Evolutionary conservation across 1,140 invertebrate species (phyloP).

Genomic region (Pentalonia nigronervosa): DNA sequence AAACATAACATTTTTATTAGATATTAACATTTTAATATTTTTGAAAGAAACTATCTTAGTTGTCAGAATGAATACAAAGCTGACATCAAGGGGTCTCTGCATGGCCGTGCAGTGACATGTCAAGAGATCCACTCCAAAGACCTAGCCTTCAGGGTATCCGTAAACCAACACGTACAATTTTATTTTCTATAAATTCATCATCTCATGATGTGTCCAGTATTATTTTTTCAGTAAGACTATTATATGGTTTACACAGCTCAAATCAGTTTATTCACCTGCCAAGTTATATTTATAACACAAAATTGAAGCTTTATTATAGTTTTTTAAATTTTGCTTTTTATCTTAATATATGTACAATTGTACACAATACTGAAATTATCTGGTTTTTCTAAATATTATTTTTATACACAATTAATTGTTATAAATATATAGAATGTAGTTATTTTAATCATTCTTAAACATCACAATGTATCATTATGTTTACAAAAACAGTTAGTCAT

Average conservation of each 20-base stretch:
- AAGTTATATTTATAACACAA: neutral
- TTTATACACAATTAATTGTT: neutral
- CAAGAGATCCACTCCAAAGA: conserved; percentile 37
- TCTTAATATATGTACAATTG: neutral
- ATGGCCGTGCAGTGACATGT: neutral
- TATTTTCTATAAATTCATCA: neutral
- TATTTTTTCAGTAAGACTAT: neutral
- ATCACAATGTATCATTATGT: neutral
- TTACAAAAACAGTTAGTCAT: too few relatives aligned
- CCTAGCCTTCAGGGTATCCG: neutral
- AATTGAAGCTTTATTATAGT: neutral
- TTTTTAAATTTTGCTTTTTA: neutral
- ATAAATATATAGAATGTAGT: neutral
- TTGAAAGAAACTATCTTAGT: neutral
- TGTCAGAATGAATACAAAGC: neutral
- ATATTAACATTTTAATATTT: neutral
- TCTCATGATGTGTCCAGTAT: neutral
- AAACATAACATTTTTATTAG: too few relatives aligned
- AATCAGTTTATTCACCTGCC: neutral
- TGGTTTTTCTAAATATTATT: neutral
- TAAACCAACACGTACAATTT: conserved; percentile 29
- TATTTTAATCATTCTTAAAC: neutral
- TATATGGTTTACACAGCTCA: neutral
- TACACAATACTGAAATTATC: too few relatives aligned
- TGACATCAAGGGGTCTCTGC: conserved; percentile 24